A percentile compares a stretch with the other conserved stretches of the same genome.
These are phyloP conservation scores for Steinernema feltiae DNA, from an alignment of 1,140 invertebrate species.

Conservation along the genomic window DNA sequence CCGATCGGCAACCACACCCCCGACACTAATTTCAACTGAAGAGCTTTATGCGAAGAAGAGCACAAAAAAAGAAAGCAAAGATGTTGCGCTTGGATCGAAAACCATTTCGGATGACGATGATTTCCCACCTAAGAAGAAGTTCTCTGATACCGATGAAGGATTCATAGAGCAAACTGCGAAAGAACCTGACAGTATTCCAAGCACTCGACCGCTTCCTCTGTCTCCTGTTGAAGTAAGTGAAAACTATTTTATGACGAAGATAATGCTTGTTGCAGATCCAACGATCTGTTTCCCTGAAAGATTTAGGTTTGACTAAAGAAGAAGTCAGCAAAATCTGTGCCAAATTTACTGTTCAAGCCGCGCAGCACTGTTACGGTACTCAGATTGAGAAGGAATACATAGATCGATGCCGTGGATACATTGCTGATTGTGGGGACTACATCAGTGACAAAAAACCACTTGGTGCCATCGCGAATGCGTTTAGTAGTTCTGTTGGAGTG, in stretches of 20 bases:
- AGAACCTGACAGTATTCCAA: background rate
- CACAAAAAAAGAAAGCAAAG: background rate
- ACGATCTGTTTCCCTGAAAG: background rate
- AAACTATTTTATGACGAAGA: background rate
- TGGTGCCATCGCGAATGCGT: conserved; percentile 41
- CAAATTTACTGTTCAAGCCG: background rate
- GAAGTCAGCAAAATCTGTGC: background rate
- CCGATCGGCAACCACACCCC: background rate
- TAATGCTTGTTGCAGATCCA: background rate
- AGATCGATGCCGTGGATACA: conserved; percentile 38
- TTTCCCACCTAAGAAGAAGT: background rate
- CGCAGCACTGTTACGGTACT: conserved; percentile 32
- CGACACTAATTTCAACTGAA: background rate
- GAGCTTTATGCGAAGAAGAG: background rate
- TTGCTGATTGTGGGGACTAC: conserved; percentile 32
- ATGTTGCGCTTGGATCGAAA: background rate
- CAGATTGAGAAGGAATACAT: conserved; percentile 35
- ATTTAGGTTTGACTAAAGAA: conserved; percentile 1
- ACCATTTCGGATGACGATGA: background rate
- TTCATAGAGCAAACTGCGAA: background rate
- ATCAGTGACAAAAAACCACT: conserved; percentile 34
- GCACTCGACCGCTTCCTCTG: background rate
- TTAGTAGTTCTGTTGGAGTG: conserved; percentile 36
- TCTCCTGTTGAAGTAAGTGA: background rate
- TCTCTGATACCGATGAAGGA: background rate